Evolutionary conservation across 2,888 invertebrate genomes (phyloP).

Genomic region (Anarsia innoxiella): DNA sequence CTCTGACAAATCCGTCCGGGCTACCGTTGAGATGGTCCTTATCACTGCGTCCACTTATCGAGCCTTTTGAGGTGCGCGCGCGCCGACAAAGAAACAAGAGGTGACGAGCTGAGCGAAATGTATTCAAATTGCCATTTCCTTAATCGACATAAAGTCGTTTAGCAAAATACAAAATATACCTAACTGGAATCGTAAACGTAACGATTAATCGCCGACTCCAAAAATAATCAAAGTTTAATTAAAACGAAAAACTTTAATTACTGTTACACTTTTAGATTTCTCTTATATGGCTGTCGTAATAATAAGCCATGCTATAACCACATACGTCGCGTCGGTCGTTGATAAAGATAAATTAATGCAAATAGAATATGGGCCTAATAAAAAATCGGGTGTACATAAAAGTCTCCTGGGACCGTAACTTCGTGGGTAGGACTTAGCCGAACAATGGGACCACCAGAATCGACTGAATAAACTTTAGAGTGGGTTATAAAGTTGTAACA

Average conservation of each 20-base stretch:
- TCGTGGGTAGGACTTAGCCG: constrained; percentile 41
- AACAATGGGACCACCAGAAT: constrained; percentile 72
- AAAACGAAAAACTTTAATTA: no score
- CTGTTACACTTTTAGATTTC: no score
- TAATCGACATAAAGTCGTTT: no score
- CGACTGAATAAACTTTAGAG: constrained; percentile 66
- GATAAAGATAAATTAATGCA: constrained; percentile 30
- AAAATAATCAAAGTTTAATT: no score
- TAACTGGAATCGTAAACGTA: no score
- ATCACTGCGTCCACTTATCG: constrained; percentile 60
- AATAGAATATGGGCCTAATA: constrained; percentile 56
- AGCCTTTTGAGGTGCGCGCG: constrained; percentile 46
- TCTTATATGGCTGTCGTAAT: no score
- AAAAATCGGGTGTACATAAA: constrained; percentile 57
- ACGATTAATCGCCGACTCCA: no score
- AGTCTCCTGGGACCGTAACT: constrained; percentile 37
- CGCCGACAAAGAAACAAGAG: constrained; percentile 55
- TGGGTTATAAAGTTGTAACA: constrained; percentile 60
- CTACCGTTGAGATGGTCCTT: constrained; percentile 59
- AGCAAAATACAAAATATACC: no score
- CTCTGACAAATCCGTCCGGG: constrained; percentile 62
- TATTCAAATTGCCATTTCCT: constrained; percentile 33
- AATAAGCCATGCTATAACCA: no score
- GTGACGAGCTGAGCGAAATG: constrained; percentile 57
- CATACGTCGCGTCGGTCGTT: no score